Evolutionary conservation across 2,888 invertebrate genomes (phyloP).

Genomic region (Lycophotia porphyrea): DNA sequence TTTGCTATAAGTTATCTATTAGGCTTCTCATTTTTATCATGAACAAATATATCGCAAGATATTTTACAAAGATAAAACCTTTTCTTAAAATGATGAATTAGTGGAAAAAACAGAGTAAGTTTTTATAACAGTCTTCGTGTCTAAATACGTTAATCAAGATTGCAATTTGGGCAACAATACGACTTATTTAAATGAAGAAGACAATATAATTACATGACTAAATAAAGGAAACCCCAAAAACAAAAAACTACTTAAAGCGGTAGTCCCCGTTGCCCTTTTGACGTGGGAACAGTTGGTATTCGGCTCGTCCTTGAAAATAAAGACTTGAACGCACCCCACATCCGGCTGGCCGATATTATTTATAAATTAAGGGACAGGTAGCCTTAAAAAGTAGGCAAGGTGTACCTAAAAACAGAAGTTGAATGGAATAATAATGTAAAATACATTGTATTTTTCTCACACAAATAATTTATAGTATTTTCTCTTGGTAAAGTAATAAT

Average conservation of each 20-base stretch:
- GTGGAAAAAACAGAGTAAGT: background rate
- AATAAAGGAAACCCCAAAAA: constrained; percentile 56
- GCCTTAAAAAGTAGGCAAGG: constrained; percentile 26
- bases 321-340: constrained; percentile 75
- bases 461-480: constrained; percentile 12
- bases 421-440: constrained; percentile 4
- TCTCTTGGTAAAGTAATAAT: constrained; percentile 15
- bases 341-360: constrained; percentile 77
- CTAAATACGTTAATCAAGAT: constrained; percentile 44
- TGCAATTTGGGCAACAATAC: constrained; percentile 14
- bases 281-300: constrained; percentile 79
- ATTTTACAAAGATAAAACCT: background rate
- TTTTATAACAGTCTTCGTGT: background rate
- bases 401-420: background rate
- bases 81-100: background rate
- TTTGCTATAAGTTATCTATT: constrained; percentile 33
- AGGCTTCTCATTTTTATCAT: constrained; percentile 8
- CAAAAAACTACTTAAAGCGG: constrained; percentile 59
- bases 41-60: background rate
- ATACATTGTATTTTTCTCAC: constrained; percentile 7
- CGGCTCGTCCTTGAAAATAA: constrained; percentile 79
- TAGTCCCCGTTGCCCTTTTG: constrained; percentile 73
- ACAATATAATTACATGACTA: constrained; percentile 36
- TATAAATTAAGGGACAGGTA: constrained; percentile 47
- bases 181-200: constrained; percentile 27